phyloP scores from a whole-genome alignment of 2,113 vertebrate genomes.

The Datnioides undecimradiatus region DNA sequence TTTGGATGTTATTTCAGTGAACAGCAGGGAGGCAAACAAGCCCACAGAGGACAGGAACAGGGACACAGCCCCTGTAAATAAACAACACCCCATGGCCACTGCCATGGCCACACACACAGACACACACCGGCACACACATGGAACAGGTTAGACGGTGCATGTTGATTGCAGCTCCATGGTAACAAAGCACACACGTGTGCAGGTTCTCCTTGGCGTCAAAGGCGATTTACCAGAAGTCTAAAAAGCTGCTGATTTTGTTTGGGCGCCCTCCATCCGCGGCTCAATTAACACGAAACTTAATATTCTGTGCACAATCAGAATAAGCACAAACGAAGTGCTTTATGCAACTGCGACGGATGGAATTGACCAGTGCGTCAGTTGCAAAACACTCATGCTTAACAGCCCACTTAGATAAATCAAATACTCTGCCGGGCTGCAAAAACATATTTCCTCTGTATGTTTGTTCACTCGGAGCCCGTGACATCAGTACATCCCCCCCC shows the following conservation, averaged over 20 bases:
- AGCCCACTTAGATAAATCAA: conserved; percentile 41
- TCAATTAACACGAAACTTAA: conserved; percentile 3
- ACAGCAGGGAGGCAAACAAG: conserved; percentile 55
- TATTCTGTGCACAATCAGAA: not conserved
- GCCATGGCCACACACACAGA: conserved; percentile 57
- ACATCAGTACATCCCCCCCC: not conserved
- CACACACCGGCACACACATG: conserved; percentile 42
- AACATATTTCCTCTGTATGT: conserved; percentile 1
- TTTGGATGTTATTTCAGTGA: conserved; percentile 72
- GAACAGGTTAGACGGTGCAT: conserved; percentile 44
- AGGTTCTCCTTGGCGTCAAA: not conserved
- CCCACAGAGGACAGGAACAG: conserved; percentile 46
- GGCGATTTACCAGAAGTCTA: not conserved
- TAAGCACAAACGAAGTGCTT: not conserved
- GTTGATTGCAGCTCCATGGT: conserved; percentile 17
- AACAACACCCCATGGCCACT: conserved; percentile 65
- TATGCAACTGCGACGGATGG: not conserved
- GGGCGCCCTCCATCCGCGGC: not conserved
- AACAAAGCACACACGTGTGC: conserved; percentile 6
- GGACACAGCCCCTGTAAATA: conserved; percentile 55
- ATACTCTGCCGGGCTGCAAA: not conserved
- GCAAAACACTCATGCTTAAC: not conserved
- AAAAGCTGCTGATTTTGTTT: not conserved
- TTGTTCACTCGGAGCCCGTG: conserved; percentile 17
- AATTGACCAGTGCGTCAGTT: not conserved